These are phyloP conservation scores for Tillus elongatus DNA, from an alignment of 2,888 invertebrate species.

Conservation along the genomic window DNA sequence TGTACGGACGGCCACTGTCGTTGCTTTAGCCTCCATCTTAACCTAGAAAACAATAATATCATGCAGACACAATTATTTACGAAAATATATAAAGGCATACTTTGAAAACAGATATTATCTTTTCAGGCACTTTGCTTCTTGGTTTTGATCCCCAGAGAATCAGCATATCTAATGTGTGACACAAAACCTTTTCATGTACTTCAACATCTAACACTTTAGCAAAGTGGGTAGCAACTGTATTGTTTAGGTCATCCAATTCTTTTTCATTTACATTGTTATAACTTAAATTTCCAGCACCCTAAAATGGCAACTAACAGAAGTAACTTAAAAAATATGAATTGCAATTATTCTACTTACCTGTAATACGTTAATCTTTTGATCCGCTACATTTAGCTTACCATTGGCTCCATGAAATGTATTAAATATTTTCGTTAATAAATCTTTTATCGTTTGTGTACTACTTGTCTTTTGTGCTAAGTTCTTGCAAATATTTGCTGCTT, in stretches of 20 bases:
- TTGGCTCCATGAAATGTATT: conserved; percentile 78
- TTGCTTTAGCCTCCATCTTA: conserved; percentile 64
- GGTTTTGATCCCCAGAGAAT: conserved; percentile 67
- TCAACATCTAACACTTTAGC: conserved; percentile 75
- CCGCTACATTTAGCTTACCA: conserved; percentile 81
- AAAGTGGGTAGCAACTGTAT: conserved; percentile 56
- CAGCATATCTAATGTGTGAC: conserved; percentile 72
- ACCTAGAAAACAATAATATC: conserved; percentile 46
- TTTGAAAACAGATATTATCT: conserved; percentile 56
- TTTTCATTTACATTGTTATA: conserved; percentile 55
- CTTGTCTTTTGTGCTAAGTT: conserved; percentile 64
- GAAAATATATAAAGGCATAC: too few species aligned
- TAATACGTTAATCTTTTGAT: conserved; percentile 80
- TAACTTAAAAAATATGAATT: conserved; percentile 7
- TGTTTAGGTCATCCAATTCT: conserved; percentile 50
- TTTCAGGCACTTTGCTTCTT: conserved; percentile 53
- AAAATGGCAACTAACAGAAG: too few species aligned
- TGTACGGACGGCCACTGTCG: conserved; percentile 66
- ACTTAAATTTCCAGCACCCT: conserved; percentile 66
- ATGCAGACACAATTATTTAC: too few species aligned
- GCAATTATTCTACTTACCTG: conserved; percentile 46
- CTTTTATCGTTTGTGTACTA: conserved; percentile 54
- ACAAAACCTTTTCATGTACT: conserved; percentile 85
- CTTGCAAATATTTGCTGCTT: conserved; percentile 65
- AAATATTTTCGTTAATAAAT: conserved; percentile 62